Conservation (phyloP, 2,888 invertebrate species). For the Rotaria magnacalcarata region DNA sequence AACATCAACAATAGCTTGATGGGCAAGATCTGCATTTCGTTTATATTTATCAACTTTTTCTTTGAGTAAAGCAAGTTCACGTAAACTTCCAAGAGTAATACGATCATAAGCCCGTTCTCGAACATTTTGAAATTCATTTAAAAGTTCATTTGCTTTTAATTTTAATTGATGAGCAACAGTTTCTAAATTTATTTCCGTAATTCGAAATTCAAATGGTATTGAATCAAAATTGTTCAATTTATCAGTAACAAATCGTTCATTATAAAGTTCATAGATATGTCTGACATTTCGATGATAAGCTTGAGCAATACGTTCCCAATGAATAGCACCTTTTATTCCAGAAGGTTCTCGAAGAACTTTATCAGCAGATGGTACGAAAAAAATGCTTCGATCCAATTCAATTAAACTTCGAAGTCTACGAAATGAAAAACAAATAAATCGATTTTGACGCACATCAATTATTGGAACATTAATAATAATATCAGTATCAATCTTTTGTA, state of each 20-base stretch:
- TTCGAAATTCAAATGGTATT: constrained; percentile 27
- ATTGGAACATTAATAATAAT: constrained; percentile 3
- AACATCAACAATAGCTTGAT: constrained; percentile 5
- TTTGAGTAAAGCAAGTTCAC: constrained; percentile 22
- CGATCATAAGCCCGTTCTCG: neutral
- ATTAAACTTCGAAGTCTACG: neutral
- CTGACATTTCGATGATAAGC: neutral
- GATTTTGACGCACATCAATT: neutral
- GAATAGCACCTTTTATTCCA: neutral
- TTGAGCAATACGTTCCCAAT: constrained; percentile 2
- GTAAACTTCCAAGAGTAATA: constrained; percentile 20
- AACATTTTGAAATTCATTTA: neutral
- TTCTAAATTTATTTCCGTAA: constrained; percentile 2
- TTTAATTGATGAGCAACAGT: neutral
- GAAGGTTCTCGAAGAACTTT: neutral
- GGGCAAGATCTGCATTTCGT: constrained; percentile 34
- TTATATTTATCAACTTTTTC: constrained; percentile 5
- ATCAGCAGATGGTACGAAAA: neutral
- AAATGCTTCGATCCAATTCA: neutral
- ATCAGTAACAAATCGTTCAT: neutral
- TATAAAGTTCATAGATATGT: neutral
- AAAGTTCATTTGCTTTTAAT: neutral
- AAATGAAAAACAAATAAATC: constrained; percentile 17
- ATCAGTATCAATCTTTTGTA: constrained; percentile 32
- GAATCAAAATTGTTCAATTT: neutral